Conservation (phyloP, 2,888 invertebrate species). For the Norana najaformis region DNA sequence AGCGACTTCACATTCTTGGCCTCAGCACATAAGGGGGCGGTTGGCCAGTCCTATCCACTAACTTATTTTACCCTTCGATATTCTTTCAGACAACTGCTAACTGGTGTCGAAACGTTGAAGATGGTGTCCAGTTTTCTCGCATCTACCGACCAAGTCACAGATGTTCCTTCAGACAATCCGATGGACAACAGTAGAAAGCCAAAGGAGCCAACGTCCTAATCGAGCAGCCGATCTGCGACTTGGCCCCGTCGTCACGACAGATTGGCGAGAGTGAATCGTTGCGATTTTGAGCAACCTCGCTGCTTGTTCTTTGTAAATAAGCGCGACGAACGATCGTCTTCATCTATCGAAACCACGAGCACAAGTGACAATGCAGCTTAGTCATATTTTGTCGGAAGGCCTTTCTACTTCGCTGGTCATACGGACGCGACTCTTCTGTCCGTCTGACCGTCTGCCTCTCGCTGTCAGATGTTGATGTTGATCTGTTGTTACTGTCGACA, state of each 20-base stretch:
- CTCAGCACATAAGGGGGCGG: too few species aligned
- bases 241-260: background rate
- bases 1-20: too few species aligned
- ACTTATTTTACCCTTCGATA: background rate
- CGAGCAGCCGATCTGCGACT: background rate
- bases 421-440: background rate
- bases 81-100: conserved; percentile 53
- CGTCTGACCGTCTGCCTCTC: background rate
- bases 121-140: conserved; percentile 54
- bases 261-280: background rate
- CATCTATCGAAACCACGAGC: too few species aligned
- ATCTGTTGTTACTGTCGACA: background rate
- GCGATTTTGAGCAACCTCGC: too few species aligned
- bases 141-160: conserved; percentile 55
- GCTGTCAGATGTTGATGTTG: background rate
- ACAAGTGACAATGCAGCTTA: background rate
- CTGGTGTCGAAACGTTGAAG: conserved; percentile 56
- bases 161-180: conserved; percentile 28
- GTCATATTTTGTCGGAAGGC: background rate
- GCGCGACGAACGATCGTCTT: background rate
- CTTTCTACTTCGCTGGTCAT: background rate
- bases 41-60: too few species aligned
- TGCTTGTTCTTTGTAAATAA: too few species aligned
- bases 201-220: background rate
- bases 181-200: conserved; percentile 8